Evolutionary conservation across 2,888 invertebrate genomes (phyloP), one percentile per base, ranked within the genome.

Genomic region (Nymphalis polychloros): DNA sequence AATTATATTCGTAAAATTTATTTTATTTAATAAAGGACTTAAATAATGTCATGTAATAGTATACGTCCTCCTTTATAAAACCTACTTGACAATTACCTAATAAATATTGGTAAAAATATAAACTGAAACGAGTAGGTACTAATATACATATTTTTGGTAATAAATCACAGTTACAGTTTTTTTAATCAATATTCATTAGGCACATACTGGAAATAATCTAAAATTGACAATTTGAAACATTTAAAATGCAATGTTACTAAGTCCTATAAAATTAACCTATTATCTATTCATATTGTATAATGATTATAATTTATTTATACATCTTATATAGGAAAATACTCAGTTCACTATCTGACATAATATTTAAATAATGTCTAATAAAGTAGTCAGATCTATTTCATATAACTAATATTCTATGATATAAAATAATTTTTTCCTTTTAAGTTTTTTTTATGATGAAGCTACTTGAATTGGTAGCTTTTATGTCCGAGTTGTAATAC

Each of bases 401-500:
- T 52, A 59, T 41, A 48, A 50, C 6, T 41, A 16, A 53, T 27
- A 27, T 23, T 20, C 35, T 57, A 57, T 19, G 41, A 47, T 16
- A 59, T 17, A 27, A 49, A 20, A 55, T 35, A 4, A 55, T 31
- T 31, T 31, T 31, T 23, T 31, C 31, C 31, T 31, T 27, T 55
- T 55, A 57, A 27, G 41, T 41, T 4, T 19, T 10, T 19, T 6
- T 41, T 41, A 35, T 4, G 13, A 10, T 8, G 1, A 55, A 23
- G 16, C 53, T 23, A 61, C 8, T 31, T 16, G 8, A 62, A 41
- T 23, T 55, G 46, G 19, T 48, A 69, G 13, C 46, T 47, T 73
- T 72, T 76, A 76, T n/a, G 75, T 67, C 60, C 73, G 75, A 31
- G 76, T 76, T 63, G 75, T 76, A 60, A 85, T 85, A 72, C 78